Conservation (phyloP, 1,140 invertebrate species). For the Dendrolimus punctatus region DNA sequence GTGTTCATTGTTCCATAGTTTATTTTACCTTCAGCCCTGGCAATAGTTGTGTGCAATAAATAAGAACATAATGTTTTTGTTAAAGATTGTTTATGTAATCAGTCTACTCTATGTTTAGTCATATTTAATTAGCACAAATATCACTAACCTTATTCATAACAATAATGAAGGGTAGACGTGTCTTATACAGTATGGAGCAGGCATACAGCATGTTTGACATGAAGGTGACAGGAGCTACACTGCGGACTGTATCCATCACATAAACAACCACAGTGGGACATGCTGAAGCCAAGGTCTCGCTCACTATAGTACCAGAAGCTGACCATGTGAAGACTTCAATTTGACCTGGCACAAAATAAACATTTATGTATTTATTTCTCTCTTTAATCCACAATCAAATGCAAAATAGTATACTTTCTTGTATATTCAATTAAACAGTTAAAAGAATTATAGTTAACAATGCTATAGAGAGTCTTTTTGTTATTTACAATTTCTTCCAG, state of each 20-base stretch:
- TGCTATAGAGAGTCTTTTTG: too few species aligned
- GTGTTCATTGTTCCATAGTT: too few species aligned
- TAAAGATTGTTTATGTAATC: too few species aligned
- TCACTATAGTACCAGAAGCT: constrained; percentile 97
- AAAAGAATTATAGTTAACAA: too few species aligned
- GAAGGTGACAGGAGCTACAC: constrained; percentile 95
- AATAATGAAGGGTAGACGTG: constrained; percentile 95
- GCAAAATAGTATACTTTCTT: too few species aligned
- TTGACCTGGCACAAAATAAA: constrained; percentile 75
- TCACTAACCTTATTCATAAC: constrained; percentile 94
- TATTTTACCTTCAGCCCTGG: too few species aligned
- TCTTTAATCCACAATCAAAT: too few species aligned
- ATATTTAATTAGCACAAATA: constrained; percentile 1
- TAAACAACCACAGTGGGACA: constrained; percentile 97
- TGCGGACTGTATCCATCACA: constrained; percentile 94
- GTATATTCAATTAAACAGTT: too few species aligned
- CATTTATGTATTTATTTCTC: neutral
- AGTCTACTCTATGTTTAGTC: neutral
- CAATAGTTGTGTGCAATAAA: too few species aligned
- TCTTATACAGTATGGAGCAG: constrained; percentile 99
- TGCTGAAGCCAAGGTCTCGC: constrained; percentile 91
- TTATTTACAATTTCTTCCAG: too few species aligned
- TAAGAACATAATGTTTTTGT: too few species aligned
- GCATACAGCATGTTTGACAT: constrained; percentile 99
- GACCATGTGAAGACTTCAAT: constrained; percentile 99